Base-by-base conservation (phyloP, 2,888 invertebrate species). In the Morpho deidamia region DNA sequence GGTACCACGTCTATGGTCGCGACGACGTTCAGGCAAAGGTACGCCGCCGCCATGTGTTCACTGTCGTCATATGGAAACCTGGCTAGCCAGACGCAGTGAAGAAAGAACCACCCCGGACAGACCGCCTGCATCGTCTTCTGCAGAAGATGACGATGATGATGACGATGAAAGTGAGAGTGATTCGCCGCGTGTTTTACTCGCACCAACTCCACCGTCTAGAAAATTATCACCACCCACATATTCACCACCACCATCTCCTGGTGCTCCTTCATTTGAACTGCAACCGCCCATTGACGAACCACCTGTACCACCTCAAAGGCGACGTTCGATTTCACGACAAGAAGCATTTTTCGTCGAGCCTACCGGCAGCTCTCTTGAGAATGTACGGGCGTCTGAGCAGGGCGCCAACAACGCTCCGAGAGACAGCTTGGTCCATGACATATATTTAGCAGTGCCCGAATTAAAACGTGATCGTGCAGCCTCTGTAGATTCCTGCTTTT, bases 401-500 rank as follows among this genome's bases (percentile, higher is more conserved):
- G 80, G 76, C 47, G 80, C 76, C 1, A 75, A 72, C 38, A 71
- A 63, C 65, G 81, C 67, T 57, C 79, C 71, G 56, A 81, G 69
- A 62, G 89, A 84, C 65, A 70, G 74, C 23, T 68, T 91, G 45
- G 94, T 95, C 7, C 91, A 93, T 58, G 94, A 95, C 67, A 94
- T 95, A 61, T 95, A 94, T 74, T 83, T 95, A 43, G 92, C 95
- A 55, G 96, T 96, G 58, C 96, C 96, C 40, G 95, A 96, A 69
- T 79, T 96, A 63, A 95, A 94, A 74, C 92, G 96, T 32, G 96
- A 96, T 74, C 92, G 96, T 11, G 96, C 96, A 11, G 96, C 96
- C 35, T 96, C 96, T 0, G 96, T 97, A 1, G 96, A 96, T 76
- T 96, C 96, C 11, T 95, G 95, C 73, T 96, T 96, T 78, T 93